Conservation (phyloP, 2,888 invertebrate species). For the Melieria crassipennis region DNA sequence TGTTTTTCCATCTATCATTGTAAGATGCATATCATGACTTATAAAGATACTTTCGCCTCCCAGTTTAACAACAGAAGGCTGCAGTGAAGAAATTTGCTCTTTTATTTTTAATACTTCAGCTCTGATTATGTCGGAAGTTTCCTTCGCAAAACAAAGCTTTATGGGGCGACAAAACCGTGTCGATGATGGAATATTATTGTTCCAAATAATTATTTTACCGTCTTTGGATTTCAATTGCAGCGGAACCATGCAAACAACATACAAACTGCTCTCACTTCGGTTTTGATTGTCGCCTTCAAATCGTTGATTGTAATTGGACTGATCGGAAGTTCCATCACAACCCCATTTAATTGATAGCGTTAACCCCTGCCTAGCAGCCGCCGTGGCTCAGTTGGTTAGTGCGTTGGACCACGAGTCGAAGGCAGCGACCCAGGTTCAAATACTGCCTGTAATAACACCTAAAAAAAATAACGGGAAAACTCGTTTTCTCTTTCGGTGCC, state of each 20-base stretch:
- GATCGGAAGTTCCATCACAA: slow-evolving; percentile 14
- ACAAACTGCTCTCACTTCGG: slow-evolving; percentile 12
- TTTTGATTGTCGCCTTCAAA: slow-evolving; percentile 1
- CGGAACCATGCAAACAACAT: not conserved
- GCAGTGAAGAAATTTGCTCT: not conserved
- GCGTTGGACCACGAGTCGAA: too few species aligned
- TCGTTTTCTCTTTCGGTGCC: too few species aligned
- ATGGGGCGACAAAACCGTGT: slow-evolving; percentile 7
- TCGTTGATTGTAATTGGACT: not conserved
- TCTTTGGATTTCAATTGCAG: not conserved
- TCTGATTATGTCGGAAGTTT: slow-evolving; percentile 5
- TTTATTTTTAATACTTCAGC: not conserved
- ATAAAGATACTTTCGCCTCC: too few species aligned
- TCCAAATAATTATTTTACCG: slow-evolving; percentile 1
- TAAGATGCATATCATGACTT: too few species aligned
- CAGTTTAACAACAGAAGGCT: not conserved
- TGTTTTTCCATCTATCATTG: too few species aligned
- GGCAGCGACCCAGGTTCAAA: too few species aligned
- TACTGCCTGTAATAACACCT: too few species aligned
- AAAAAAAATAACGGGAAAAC: too few species aligned
- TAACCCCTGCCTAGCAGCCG: not conserved
- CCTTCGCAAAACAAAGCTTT: slow-evolving; percentile 11
- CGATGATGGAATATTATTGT: not conserved
- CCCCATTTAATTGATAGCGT: slow-evolving; percentile 13
- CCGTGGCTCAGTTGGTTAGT: too few species aligned